Percentiles rank a stretch among this genome's conserved stretches.
These are phyloP conservation scores for Theonella swinhoei DNA, from an alignment of 37 sponge, comb jelly and placozoan species.

Conservation along the genomic window DNA sequence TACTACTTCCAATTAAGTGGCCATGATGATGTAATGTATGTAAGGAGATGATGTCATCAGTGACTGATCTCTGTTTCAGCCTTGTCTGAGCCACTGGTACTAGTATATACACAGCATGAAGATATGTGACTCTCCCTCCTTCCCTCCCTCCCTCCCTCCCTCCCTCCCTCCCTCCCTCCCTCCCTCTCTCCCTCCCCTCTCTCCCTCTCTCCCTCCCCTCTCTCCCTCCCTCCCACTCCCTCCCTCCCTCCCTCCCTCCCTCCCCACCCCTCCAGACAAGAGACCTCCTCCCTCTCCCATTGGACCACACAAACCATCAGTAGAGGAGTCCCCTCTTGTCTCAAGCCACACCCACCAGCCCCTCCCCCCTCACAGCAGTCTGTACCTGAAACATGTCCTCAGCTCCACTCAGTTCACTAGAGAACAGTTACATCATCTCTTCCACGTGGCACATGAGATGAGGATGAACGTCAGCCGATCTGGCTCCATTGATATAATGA, in stretches of 20 bases:
- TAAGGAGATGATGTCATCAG: too few species aligned
- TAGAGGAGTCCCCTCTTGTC: not conserved
- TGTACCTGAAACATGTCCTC: constrained; percentile 68
- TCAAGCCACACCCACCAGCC: constrained; percentile 7
- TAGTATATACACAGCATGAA: too few species aligned
- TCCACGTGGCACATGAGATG: constrained; percentile 84
- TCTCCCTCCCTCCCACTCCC: not conserved
- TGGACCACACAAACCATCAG: not conserved
- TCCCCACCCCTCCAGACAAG: not conserved
- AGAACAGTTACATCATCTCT: constrained; percentile 49
- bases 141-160: not conserved
- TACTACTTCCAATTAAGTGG: too few species aligned
- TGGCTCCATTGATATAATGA: constrained; percentile 75
- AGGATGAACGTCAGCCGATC: constrained; percentile 61
- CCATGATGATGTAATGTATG: too few species aligned
- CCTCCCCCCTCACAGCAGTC: constrained; percentile 19
- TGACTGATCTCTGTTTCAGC: too few species aligned
- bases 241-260: constrained; percentile 2
- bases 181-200: not conserved
- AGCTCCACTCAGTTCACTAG: constrained; percentile 83
- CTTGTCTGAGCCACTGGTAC: too few species aligned
- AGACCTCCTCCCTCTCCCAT: not conserved
- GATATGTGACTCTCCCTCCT: constrained; percentile 10
- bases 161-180: not conserved
- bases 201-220: not conserved